These are phyloP conservation scores for Caenorhabditis tropicalis DNA, from an alignment of 1,140 invertebrate genomes.

Conservation along the genomic window DNA sequence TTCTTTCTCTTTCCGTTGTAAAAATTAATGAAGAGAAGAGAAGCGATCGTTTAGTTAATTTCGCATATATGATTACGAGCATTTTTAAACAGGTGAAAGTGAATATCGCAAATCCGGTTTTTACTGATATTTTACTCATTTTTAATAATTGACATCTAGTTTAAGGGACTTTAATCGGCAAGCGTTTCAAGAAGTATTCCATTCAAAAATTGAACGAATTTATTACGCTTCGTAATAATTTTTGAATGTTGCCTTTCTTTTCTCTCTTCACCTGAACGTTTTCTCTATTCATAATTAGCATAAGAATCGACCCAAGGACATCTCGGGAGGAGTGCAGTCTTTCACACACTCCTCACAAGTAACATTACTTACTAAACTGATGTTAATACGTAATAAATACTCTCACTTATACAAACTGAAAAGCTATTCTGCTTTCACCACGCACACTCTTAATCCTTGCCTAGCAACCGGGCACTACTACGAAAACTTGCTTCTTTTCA, in stretches of 20 bases:
- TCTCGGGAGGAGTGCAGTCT: not conserved
- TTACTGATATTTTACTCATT: too few species aligned
- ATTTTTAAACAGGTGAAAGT: not conserved
- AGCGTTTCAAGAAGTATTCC: too few species aligned
- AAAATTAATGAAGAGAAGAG: not conserved
- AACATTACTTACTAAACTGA: too few species aligned
- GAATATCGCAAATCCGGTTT: too few species aligned
- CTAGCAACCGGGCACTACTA: conserved; percentile 25
- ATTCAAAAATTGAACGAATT: too few species aligned
- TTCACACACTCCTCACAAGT: not conserved
- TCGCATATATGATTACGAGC: not conserved
- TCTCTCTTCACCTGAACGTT: not conserved
- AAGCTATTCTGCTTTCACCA: not conserved
- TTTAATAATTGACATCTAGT: too few species aligned
- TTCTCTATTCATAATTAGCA: conserved; percentile 36
- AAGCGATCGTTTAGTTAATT: not conserved
- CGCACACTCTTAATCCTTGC: conserved; percentile 22
- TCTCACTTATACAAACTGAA: not conserved
- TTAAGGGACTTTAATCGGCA: too few species aligned
- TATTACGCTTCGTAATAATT: too few species aligned
- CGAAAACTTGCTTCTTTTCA: not conserved
- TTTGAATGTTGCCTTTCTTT: too few species aligned
- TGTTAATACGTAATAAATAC: not conserved
- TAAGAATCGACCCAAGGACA: conserved; percentile 18
- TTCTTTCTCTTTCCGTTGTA: not conserved